These are phyloP conservation scores for Drosophila bocki DNA, from an alignment of 1,140 invertebrate species.

Conservation along the genomic window DNA sequence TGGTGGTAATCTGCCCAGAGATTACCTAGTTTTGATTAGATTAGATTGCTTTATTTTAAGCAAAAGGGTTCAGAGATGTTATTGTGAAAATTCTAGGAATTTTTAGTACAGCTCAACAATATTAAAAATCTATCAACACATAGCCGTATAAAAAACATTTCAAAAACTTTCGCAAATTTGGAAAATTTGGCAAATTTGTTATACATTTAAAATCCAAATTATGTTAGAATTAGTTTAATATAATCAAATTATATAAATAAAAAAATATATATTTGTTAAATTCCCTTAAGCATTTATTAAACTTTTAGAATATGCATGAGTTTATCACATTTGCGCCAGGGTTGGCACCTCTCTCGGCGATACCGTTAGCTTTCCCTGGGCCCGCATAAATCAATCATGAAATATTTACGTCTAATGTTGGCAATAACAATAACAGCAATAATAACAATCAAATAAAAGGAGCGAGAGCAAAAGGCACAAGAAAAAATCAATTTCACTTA, in stretches of 20 bases:
- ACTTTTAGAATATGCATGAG: neutral
- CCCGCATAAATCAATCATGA: constrained; percentile 48
- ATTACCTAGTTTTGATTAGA: constrained; percentile 20
- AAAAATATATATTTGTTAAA: too few species aligned
- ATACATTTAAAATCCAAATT: too few species aligned
- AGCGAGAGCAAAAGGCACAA: constrained; percentile 7
- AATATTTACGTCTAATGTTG: constrained; percentile 42
- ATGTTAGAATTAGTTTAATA: too few species aligned
- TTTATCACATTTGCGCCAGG: constrained; percentile 2
- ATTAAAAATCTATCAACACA: neutral
- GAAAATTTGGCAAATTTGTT: too few species aligned
- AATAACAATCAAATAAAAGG: constrained; percentile 33
- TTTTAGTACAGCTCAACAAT: neutral
- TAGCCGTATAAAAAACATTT: neutral
- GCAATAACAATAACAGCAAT: constrained; percentile 44
- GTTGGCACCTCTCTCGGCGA: constrained; percentile 6
- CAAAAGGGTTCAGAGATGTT: neutral
- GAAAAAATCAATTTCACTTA: constrained; percentile 78
- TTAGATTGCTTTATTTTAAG: constrained; percentile 3
- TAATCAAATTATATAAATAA: too few species aligned
- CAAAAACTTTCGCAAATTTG: neutral
- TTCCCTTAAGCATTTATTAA: neutral
- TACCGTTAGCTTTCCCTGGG: constrained; percentile 30
- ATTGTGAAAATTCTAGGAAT: neutral
- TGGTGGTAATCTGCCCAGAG: constrained; percentile 1